Conservation (phyloP, 1,140 invertebrate species). For the Diorhabda elongata region DNA sequence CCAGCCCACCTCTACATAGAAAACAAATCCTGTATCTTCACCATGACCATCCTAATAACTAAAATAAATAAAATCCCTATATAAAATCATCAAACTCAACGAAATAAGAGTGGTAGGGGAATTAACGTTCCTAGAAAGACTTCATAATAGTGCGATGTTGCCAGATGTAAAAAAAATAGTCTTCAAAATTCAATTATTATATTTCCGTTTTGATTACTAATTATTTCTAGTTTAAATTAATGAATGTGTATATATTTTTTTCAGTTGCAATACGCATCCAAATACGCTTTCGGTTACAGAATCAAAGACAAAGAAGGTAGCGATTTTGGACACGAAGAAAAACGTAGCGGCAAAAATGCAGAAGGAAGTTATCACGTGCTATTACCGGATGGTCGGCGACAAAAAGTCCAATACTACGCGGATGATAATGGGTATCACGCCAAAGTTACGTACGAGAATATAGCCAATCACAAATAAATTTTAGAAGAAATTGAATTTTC, state of each 20-base stretch:
- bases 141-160: no score
- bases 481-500: not conserved
- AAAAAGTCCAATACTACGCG: conserved; percentile 72
- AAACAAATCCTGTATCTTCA: no score
- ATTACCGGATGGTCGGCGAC: conserved; percentile 71
- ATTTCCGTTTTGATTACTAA: no score
- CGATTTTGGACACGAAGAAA: conserved; percentile 70
- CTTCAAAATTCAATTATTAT: no score
- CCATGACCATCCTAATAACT: no score
- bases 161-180: no score
- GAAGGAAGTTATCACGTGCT: conserved; percentile 72
- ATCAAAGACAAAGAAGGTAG: conserved; percentile 67
- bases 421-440: conserved; percentile 73
- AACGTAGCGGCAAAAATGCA: conserved; percentile 58
- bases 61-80: no score
- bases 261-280: conserved; percentile 63
- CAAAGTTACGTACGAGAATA: conserved; percentile 62
- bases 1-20: no score
- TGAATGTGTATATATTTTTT: conserved; percentile 31
- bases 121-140: no score
- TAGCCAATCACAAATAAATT: conserved; percentile 15
- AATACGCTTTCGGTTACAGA: conserved; percentile 72
- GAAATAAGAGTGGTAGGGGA: no score
- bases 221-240: no score
- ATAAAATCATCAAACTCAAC: no score